These are phyloP conservation scores for Epinephelus awoara DNA, from an alignment of 2,797 vertebrate species.

Conservation along the genomic window DNA sequence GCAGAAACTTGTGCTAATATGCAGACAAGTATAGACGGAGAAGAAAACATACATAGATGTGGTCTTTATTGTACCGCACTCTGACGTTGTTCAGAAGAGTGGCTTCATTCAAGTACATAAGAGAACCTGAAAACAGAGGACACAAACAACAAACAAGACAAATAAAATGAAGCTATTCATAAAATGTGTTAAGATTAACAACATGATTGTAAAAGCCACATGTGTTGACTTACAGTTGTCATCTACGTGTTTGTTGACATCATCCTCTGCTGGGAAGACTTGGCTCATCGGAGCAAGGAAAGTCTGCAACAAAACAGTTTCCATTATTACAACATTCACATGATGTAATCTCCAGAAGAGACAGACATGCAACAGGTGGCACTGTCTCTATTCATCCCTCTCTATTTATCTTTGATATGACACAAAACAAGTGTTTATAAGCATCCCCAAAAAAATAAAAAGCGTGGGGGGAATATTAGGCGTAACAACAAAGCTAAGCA, in stretches of 20 bases:
- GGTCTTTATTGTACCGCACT: conserved; percentile 97
- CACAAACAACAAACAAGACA: not conserved
- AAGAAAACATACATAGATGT: conserved; percentile 93
- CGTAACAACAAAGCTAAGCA: conserved; percentile 37
- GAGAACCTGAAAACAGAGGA: conserved; percentile 87
- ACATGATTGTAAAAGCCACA: not conserved
- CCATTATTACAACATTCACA: conserved; percentile 12
- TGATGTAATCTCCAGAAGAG: not conserved
- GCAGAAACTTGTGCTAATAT: not conserved
- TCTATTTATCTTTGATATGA: conserved; percentile 14
- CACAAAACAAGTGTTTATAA: conserved; percentile 39
- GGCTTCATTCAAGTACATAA: conserved; percentile 99
- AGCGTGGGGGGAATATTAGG: not conserved
- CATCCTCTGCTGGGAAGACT: conserved; percentile 98
- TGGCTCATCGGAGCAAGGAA: conserved; percentile 95
- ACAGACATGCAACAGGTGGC: conserved; percentile 2
- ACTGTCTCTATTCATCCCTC: conserved; percentile 2
- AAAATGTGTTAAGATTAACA: not conserved
- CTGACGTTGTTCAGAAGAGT: conserved; percentile 97
- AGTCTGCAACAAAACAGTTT: conserved; percentile 83
- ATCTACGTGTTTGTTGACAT: conserved; percentile 96
- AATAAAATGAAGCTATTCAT: not conserved
- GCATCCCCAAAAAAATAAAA: conserved; percentile 2
- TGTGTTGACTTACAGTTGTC: conserved; percentile 94
- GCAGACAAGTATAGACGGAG: not conserved